phyloP scores from a whole-genome alignment of 2,113 vertebrate genomes.

The Pteropus alecto region DNA sequence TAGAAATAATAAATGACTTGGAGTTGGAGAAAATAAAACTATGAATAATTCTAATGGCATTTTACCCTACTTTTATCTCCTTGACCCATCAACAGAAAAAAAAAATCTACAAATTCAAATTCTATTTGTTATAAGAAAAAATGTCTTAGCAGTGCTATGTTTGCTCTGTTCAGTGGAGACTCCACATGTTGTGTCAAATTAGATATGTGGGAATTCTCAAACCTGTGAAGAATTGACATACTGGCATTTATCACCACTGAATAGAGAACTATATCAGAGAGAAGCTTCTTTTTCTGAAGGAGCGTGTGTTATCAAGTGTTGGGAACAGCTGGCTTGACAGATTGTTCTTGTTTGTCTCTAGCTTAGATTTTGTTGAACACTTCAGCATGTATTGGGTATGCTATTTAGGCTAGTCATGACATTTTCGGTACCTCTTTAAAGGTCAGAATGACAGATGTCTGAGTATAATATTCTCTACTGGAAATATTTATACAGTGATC shows the following conservation, averaged over 20 bases:
- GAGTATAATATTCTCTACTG: constrained; percentile 1
- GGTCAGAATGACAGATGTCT: constrained; percentile 57
- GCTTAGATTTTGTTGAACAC: constrained; percentile 45
- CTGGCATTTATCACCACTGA: not conserved
- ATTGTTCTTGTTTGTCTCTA: constrained; percentile 47
- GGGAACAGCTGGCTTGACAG: constrained; percentile 63
- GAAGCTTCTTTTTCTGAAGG: constrained; percentile 31
- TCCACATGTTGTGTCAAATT: not conserved
- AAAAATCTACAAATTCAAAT: not conserved
- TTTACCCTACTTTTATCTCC: not conserved
- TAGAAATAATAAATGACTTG: not conserved
- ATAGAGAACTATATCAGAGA: not conserved
- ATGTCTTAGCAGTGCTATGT: not conserved
- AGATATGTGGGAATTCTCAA: not conserved
- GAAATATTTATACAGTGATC: constrained; percentile 62
- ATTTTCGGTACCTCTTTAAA: constrained; percentile 44
- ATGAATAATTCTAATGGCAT: not conserved
- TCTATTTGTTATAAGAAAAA: not conserved
- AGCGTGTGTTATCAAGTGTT: constrained; percentile 1
- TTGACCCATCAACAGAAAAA: not conserved
- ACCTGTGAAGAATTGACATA: not conserved
- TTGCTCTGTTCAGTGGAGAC: not conserved
- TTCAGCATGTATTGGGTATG: not conserved
- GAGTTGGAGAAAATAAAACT: not conserved
- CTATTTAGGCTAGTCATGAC: constrained; percentile 46